Conservation (phyloP, 2,888 invertebrate genomes). For the Ichneumoninae sp. region DNA sequence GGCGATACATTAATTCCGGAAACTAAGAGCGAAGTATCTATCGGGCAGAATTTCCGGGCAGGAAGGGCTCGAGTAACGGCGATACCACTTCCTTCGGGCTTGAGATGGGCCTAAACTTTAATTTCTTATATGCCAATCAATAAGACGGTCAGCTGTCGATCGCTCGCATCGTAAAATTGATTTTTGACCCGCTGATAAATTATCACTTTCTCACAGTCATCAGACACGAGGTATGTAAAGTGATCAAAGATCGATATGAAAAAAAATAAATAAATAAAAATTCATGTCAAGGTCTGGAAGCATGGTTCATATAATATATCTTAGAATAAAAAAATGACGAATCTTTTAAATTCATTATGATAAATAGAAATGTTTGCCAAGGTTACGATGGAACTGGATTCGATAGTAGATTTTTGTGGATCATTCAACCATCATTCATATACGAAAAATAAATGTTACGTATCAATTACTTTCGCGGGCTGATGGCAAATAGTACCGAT, state of each 20-base stretch:
- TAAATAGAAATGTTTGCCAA: background rate
- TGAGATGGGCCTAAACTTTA: background rate
- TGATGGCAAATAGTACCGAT: background rate
- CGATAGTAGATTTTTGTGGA: background rate
- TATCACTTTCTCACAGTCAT: background rate
- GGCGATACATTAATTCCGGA: constrained; percentile 6
- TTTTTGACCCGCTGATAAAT: background rate
- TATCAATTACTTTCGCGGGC: background rate
- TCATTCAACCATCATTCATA: background rate
- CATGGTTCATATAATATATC: no score
- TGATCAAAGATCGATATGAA: no score
- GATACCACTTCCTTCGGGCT: background rate
- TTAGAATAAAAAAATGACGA: no score
- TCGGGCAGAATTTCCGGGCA: background rate
- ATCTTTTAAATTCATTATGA: no score
- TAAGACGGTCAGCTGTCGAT: background rate
- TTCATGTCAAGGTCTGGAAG: no score
- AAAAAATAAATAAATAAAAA: background rate
- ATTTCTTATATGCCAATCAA: background rate
- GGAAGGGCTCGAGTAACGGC: background rate
- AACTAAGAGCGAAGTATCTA: constrained; percentile 4
- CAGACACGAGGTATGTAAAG: no score
- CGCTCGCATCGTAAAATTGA: background rate
- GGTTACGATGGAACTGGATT: background rate
- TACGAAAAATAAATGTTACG: background rate